Evolutionary conservation across 2,888 invertebrate genomes (phyloP).

Genomic region (Lysandra bellargus): DNA sequence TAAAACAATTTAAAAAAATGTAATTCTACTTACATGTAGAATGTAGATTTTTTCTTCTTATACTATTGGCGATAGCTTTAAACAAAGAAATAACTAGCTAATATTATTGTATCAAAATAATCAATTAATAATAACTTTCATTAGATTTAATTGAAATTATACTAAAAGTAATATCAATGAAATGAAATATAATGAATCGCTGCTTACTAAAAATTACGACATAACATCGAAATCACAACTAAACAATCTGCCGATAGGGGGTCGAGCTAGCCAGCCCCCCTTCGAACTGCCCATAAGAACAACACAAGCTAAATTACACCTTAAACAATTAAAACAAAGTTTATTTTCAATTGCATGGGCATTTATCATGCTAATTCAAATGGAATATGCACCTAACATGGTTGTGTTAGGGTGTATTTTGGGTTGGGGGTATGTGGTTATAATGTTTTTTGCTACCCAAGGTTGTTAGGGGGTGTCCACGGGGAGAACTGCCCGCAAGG

Average conservation of each 20-base stretch:
- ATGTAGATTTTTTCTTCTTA: background rate
- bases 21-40: background rate
- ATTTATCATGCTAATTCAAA: background rate
- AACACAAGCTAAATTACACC: background rate
- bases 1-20: too few relatives aligned
- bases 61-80: background rate
- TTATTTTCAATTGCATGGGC: background rate
- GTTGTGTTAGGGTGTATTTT: conserved; percentile 48
- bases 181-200: background rate
- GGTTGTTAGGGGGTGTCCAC: conserved; percentile 73
- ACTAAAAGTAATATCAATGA: background rate
- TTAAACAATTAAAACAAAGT: background rate
- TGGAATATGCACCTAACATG: background rate
- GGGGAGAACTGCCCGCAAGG: conserved; percentile 78
- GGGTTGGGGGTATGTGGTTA: conserved; percentile 48
- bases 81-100: too few relatives aligned
- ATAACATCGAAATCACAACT: conserved; percentile 28
- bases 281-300: conserved; percentile 11
- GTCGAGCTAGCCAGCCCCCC: conserved; percentile 27
- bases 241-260: conserved; percentile 24
- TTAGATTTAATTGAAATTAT: background rate
- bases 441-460: conserved; percentile 63
- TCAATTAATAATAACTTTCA: background rate
- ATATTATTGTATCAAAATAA: too few relatives aligned
- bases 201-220: background rate